A percentile compares a stretch with the other conserved stretches of the same genome.
Conservation (phyloP, 1,140 invertebrate genomes). For the Lepidostoma basale region DNA sequence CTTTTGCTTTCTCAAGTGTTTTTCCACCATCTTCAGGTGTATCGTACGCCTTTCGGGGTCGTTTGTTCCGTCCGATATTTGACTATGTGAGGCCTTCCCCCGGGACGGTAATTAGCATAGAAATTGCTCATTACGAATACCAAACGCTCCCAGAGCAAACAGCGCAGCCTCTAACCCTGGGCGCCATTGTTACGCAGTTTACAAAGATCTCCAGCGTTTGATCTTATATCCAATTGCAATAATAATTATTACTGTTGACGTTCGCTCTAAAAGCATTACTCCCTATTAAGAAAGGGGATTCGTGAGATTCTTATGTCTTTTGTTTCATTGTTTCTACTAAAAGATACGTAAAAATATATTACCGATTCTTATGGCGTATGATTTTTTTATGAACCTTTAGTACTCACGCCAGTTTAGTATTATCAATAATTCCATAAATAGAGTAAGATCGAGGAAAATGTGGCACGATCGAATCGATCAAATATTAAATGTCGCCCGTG, state of each 20-base stretch:
- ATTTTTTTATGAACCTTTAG: too few species aligned
- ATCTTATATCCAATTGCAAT: conserved; percentile 26
- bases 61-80: conserved; percentile 28
- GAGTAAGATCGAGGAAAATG: too few species aligned
- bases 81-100: conserved; percentile 25
- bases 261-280: not conserved
- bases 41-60: not conserved
- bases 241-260: conserved; percentile 3
- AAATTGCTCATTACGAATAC: conserved; percentile 45
- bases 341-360: too few species aligned
- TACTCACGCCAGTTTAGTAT: too few species aligned
- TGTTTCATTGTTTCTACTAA: too few species aligned
- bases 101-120: conserved; percentile 43
- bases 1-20: too few species aligned
- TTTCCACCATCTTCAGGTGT: not conserved
- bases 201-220: conserved; percentile 21
- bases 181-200: conserved; percentile 16
- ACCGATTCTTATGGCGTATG: too few species aligned
- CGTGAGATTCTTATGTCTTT: too few species aligned
- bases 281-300: too few species aligned
- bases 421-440: too few species aligned
- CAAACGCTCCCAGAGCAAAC: conserved; percentile 33
- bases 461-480: too few species aligned
- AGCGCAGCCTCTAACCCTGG: conserved; percentile 6
- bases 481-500: too few species aligned